A percentile compares a stretch with the other conserved stretches of the same genome.
Conservation (phyloP, 2,113 vertebrate genomes). For the Stercorarius parasiticus region DNA sequence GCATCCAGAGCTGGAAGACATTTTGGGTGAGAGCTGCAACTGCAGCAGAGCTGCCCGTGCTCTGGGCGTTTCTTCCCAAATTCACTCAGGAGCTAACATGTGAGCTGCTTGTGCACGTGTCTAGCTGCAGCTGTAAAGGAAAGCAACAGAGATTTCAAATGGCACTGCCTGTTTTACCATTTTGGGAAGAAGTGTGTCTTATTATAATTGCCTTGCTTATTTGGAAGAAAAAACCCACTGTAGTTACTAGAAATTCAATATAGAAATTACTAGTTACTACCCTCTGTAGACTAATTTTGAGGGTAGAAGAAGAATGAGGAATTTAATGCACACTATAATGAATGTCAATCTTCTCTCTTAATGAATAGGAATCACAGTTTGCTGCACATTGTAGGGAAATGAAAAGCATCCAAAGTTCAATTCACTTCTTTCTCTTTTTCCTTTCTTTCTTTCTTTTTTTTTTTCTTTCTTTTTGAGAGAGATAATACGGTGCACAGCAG, state of each 20-base stretch:
- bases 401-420: slow-evolving; percentile 49
- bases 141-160: not conserved
- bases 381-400: slow-evolving; percentile 47
- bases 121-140: not conserved
- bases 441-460: not conserved
- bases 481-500: slow-evolving; percentile 11
- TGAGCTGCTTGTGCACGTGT: not conserved
- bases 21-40: not conserved
- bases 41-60: not conserved
- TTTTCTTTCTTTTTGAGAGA: not conserved
- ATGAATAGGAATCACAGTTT: slow-evolving; percentile 67
- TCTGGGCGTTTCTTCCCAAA: not conserved
- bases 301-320: slow-evolving; percentile 42
- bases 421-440: not conserved
- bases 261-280: slow-evolving; percentile 25
- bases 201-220: slow-evolving; percentile 35
- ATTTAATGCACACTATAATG: slow-evolving; percentile 59
- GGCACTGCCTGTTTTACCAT: not conserved
- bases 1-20: not conserved
- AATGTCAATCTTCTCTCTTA: slow-evolving; percentile 56
- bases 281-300: slow-evolving; percentile 64
- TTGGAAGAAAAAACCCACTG: slow-evolving; percentile 18
- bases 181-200: not conserved
- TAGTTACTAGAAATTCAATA: slow-evolving; percentile 59
- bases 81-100: not conserved